A percentile compares a stretch with the other conserved stretches of the same genome.
These are phyloP conservation scores for Brachionus koreanus DNA, from an alignment of 1,140 invertebrate genomes.

Conservation along the genomic window DNA sequence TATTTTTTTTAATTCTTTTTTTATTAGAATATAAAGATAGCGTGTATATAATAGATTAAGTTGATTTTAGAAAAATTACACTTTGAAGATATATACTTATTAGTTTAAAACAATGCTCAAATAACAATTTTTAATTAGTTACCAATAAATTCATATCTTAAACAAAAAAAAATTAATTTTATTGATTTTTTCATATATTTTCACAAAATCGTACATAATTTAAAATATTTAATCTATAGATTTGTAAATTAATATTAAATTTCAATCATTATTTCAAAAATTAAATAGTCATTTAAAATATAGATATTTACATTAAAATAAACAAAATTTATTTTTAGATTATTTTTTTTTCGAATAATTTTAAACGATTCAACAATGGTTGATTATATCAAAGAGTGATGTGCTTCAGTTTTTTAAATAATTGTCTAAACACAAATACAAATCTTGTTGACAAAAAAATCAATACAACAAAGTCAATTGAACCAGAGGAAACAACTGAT, in stretches of 20 bases:
- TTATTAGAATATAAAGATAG: neutral
- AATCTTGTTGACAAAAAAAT: neutral
- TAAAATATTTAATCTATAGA: neutral
- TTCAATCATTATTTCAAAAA: too few relatives aligned
- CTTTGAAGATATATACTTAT: neutral
- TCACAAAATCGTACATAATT: neutral
- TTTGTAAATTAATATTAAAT: neutral
- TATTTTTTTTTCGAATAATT: neutral
- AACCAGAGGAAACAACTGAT: neutral
- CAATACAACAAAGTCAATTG: neutral
- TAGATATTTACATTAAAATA: too few relatives aligned
- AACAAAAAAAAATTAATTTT: neutral
- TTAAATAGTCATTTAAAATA: too few relatives aligned
- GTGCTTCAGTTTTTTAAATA: constrained; percentile 14
- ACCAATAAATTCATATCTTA: neutral
- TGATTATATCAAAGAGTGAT: neutral
- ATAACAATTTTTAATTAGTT: too few relatives aligned
- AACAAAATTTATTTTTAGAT: too few relatives aligned
- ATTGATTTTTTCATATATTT: neutral
- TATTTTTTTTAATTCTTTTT: too few relatives aligned
- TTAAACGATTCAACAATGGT: neutral
- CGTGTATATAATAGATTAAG: neutral
- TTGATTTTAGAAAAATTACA: neutral
- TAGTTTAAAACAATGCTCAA: neutral
- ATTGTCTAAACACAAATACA: neutral